These are phyloP conservation scores for Meiosimyza decipiens DNA, from an alignment of 2,888 invertebrate species.

Conservation along the genomic window DNA sequence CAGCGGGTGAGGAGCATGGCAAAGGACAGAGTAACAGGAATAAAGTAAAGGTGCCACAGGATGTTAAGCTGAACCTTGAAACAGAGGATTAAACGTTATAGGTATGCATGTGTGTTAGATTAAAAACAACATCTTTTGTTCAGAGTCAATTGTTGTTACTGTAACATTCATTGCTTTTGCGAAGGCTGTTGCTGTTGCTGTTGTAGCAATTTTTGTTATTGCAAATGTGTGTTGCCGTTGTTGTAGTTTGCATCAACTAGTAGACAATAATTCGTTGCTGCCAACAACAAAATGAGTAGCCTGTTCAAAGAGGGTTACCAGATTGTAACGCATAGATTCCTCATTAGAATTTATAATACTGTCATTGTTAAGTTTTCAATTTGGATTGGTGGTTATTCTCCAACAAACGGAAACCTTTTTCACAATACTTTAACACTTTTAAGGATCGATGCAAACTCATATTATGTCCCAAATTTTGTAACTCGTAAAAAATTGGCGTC, in stretches of 20 bases:
- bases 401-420: too few relatives aligned
- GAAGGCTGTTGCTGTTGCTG: neutral
- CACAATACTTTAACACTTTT: too few relatives aligned
- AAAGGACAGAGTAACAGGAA: neutral
- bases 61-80: constrained; percentile 17
- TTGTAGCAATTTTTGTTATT: constrained; percentile 19
- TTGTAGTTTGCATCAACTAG: constrained; percentile 23
- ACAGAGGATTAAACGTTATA: constrained; percentile 5
- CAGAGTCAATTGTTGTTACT: constrained; percentile 14
- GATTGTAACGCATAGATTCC: too few relatives aligned
- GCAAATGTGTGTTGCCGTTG: neutral
- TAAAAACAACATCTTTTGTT: constrained; percentile 36
- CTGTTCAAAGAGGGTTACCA: too few relatives aligned
- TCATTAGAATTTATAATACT: too few relatives aligned
- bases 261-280: constrained; percentile 19
- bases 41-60: neutral
- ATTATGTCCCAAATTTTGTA: too few relatives aligned
- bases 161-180: neutral
- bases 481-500: too few relatives aligned
- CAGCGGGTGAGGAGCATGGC: neutral
- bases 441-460: too few relatives aligned
- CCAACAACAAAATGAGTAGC: neutral
- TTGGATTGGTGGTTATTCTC: too few relatives aligned
- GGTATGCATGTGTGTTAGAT: constrained; percentile 16
- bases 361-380: too few relatives aligned